Evolutionary conservation across 1,140 invertebrate genomes (phyloP), one percentile per base, ranked within the genome.

Genomic region (Drosophila persimilis): DNA sequence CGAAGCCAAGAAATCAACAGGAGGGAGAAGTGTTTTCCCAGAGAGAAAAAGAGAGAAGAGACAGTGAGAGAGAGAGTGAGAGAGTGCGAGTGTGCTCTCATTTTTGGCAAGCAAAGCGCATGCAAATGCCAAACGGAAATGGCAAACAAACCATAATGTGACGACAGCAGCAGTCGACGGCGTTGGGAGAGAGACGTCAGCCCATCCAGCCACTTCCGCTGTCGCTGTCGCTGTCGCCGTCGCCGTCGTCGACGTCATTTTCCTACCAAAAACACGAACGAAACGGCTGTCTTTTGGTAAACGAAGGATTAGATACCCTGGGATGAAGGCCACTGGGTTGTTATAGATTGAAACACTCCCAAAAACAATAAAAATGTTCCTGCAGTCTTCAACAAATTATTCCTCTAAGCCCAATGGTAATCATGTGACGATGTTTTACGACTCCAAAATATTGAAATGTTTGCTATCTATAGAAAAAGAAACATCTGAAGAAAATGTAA

Each of bases 101-200:
- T 72, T 73, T 73, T 74, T 65, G 60, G 71, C 60, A 77, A 56
- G 66, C 65, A 77, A 76, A 76, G 73, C 73, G 83, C 83, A 88
- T 86, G 83, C 83, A 86, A 86, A 86, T 88, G 75, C 83, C 78
- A 78, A 84, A 57, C 83, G 83, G 83, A 88, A 88, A 89, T 88
- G 84, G 83, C 83, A 88, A 88, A 88, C 83, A 88, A 89, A 88
- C 84, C 83, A 88, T 88, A 89, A 88, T 88, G 83, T 88, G 83
- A 78, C 83, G 84, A 86, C 81, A 58, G 64, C 77, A 53, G 55
- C 53, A 64, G 35, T 39, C 35, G 35, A 2, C 35, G 35, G 35
- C 35, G 35, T 5, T 39, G 1, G 35, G 11, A 39, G 35, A 39
- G 11, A 35, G 31, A 39, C 35, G 35, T 39, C 35, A 39, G 35